Conservation (phyloP, 2,113 vertebrate species). For the Barbus barbus region DNA sequence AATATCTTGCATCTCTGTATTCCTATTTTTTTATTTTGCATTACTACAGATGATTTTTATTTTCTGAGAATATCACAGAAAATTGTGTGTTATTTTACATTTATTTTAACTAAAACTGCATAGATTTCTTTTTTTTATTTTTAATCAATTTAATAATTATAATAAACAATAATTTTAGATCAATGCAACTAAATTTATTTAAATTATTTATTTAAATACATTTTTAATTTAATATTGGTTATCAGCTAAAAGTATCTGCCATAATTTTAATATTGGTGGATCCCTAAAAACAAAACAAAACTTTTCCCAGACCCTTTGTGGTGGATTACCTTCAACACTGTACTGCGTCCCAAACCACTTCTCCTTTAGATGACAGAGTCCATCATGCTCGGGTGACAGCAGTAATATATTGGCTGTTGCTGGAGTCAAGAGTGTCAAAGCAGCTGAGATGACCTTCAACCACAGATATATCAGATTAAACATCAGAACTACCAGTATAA, state of each 20-base stretch:
- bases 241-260: background rate
- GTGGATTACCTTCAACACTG: conserved; percentile 83
- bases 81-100: background rate
- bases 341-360: conserved; percentile 97
- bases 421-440: conserved; percentile 85
- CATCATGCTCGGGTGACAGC: conserved; percentile 91
- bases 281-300: background rate
- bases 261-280: background rate
- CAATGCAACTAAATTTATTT: too few species aligned
- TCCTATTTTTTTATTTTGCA: background rate
- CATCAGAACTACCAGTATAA: conserved; percentile 21
- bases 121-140: too few species aligned
- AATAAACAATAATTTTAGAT: too few species aligned
- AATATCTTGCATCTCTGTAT: background rate
- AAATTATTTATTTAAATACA: background rate
- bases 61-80: background rate
- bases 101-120: background rate
- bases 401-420: conserved; percentile 91
- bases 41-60: background rate
- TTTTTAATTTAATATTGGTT: background rate
- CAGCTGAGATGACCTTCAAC: conserved; percentile 85
- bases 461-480: conserved; percentile 39
- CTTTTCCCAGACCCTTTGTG: background rate
- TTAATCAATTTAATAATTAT: background rate
- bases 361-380: conserved; percentile 86